These are phyloP conservation scores for Acanthisitta chloris DNA, from an alignment of 2,113 vertebrate genomes.

Conservation along the genomic window DNA sequence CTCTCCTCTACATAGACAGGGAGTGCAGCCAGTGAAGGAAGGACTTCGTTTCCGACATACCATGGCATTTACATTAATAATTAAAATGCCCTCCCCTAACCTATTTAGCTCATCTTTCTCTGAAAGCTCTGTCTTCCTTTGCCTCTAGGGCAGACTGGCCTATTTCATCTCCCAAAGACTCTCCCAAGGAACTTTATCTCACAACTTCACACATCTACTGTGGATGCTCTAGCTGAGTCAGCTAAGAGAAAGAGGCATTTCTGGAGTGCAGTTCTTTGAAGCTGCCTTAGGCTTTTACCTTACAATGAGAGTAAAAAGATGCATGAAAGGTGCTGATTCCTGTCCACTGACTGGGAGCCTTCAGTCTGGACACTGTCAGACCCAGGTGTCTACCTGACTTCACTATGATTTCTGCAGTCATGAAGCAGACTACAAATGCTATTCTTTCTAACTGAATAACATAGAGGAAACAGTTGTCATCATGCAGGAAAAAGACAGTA, in stretches of 20 bases:
- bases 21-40: not conserved
- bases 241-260: fast-evolving
- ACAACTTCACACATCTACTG: not conserved
- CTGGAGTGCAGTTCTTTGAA: not conserved
- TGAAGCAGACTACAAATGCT: not conserved
- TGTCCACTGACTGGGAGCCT: not conserved
- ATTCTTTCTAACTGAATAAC: not conserved
- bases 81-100: not conserved
- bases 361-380: not conserved
- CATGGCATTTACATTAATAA: not conserved
- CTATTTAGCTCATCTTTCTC: slow-evolving; percentile 4
- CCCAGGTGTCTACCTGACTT: not conserved
- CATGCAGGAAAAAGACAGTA: not conserved
- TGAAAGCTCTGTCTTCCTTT: not conserved
- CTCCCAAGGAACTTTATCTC: not conserved
- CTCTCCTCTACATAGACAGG: not conserved
- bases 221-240: not conserved
- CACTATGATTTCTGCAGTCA: not conserved
- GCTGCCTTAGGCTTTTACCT: not conserved
- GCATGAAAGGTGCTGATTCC: not conserved
- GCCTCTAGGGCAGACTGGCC: not conserved
- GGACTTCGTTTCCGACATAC: not conserved
- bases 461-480: not conserved
- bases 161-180: not conserved
- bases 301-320: not conserved